These are phyloP conservation scores for Porites lutea DNA, from an alignment of 64 coral and sea anemone genomes.

Conservation along the genomic window DNA sequence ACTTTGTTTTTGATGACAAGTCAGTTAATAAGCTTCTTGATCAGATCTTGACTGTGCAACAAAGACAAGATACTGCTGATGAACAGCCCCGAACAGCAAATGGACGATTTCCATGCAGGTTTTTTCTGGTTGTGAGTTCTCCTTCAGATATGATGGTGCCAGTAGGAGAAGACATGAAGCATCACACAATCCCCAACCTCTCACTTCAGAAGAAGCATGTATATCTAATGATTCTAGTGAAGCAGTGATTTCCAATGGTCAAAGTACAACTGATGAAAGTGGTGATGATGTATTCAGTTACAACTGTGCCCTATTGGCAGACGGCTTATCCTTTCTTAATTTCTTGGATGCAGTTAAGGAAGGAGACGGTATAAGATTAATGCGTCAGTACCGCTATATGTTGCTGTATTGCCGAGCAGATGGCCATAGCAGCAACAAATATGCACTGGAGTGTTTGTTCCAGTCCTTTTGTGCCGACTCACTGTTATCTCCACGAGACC, in stretches of 20 bases:
- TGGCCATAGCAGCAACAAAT: slow-evolving; percentile 23
- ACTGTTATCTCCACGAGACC: slow-evolving; percentile 47
- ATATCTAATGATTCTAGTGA: not conserved
- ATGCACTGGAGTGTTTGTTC: slow-evolving; percentile 51
- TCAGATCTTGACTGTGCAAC: not conserved
- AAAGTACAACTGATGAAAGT: not conserved
- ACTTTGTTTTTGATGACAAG: not conserved
- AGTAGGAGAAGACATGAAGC: not conserved
- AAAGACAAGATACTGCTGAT: not conserved
- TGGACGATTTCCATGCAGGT: not conserved
- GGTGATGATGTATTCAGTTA: slow-evolving; percentile 51
- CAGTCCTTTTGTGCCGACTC: slow-evolving; percentile 13
- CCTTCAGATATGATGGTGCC: not conserved
- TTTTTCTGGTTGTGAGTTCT: not conserved
- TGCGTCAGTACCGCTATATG: slow-evolving; percentile 50
- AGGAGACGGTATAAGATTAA: slow-evolving; percentile 32
- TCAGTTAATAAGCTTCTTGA: slow-evolving; percentile 1
- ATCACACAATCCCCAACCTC: not conserved
- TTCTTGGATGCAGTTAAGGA: slow-evolving; percentile 58
- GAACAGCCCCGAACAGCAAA: not conserved
- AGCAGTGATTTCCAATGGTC: not conserved
- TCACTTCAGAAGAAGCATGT: not conserved
- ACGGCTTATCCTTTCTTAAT: slow-evolving; percentile 34
- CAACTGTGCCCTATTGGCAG: slow-evolving; percentile 51
- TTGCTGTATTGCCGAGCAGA: slow-evolving; percentile 57